Evolutionary conservation across 2,113 vertebrate species (phyloP), one percentile per base, ranked within the genome.

Genomic region (Datnioides undecimradiatus): DNA sequence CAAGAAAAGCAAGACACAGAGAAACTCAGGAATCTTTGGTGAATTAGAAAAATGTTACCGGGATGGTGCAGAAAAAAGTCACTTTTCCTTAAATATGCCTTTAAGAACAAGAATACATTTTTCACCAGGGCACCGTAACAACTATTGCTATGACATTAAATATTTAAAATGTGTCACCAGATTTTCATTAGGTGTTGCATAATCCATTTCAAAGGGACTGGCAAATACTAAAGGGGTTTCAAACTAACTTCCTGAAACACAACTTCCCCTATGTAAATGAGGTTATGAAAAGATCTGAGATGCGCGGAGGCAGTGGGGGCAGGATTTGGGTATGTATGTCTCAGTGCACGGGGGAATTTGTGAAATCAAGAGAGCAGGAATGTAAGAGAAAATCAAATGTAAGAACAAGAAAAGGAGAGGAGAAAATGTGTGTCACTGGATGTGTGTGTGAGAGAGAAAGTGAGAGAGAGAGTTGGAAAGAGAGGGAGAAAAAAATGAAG

Each of bases 201-300:
- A 86, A 89, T 76, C 33, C 3, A 74, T 87, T 83, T 89, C 81
- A 86, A 83, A 85, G 73, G 81, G 64, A 72, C 34, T 43, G 58
- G 62, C 71, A 83, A 83, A 74, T 69, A 67, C 87, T 76, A 46
- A 69, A 76, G 76, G 80, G 82, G 62, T 72, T 89, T 88, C 63
- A 86, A 84, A 88, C 70, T 76, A 80, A 87, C 87, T 90, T 89
- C 68, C 74, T 78, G 73, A 90, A 87, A 71, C 73, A 65, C 55
- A 87, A 83, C 77, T 80, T 83, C 69, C 64, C 67, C 64, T 45
- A 89, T 91, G 88, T 41, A 91, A 91, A 91, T 86, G 45, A 84
- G 85, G 68, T 79, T 77, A 75, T 79, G 85, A 83, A 91, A 87
- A 85, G 76, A 91, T 81, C 69, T 76, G 74, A 87, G 82, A 75